Conservation (phyloP, 2,797 vertebrate species). For the Trachurus trachurus region DNA sequence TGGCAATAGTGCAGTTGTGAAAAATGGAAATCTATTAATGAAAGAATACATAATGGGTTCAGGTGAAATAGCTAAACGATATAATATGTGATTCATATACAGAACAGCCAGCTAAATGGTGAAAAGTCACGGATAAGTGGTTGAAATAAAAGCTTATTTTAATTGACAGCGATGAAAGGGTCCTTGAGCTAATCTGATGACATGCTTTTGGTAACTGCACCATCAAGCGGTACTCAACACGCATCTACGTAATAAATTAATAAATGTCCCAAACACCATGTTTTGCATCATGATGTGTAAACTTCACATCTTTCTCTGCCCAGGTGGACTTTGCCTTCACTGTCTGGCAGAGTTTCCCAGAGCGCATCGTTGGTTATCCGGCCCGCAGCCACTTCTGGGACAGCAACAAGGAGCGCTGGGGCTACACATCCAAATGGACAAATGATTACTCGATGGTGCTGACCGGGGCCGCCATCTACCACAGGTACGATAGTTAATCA, state of each 20-base stretch:
- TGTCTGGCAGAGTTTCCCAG: constrained; percentile 98
- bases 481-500: constrained; percentile 86
- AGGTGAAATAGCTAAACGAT: neutral
- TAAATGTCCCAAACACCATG: too few species aligned
- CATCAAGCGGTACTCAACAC: neutral
- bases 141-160: neutral
- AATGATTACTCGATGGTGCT: constrained; percentile 99
- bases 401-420: constrained; percentile 97
- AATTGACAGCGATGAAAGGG: neutral
- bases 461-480: constrained; percentile 90
- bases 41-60: neutral
- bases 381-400: constrained; percentile 99
- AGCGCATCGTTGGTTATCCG: constrained; percentile 97
- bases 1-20: neutral
- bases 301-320: constrained; percentile 10
- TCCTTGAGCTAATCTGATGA: neutral
- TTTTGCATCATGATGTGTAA: neutral
- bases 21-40: neutral
- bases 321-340: constrained; percentile 99
- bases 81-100: neutral
- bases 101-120: neutral
- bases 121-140: neutral
- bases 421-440: constrained; percentile 99
- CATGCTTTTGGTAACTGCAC: neutral
- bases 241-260: neutral